Percentiles rank a stretch among this genome's conserved stretches.
These are phyloP conservation scores for Halcyon leucocephala DNA, from an alignment of 2,797 vertebrate species.

Conservation along the genomic window DNA sequence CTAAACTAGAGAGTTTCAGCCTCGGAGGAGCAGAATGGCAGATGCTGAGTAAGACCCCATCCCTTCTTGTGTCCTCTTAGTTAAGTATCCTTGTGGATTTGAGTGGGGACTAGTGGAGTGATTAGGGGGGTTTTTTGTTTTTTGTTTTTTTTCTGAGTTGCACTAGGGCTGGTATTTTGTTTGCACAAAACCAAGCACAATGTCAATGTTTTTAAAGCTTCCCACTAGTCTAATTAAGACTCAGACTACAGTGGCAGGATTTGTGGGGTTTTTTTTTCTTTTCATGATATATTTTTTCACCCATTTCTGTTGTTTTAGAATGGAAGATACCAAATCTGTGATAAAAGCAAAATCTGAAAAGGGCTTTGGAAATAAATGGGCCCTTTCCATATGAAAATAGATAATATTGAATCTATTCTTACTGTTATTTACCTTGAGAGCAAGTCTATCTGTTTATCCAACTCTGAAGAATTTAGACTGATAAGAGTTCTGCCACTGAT, in stretches of 20 bases:
- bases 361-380: not conserved
- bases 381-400: not conserved
- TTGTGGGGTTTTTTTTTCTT: not conserved
- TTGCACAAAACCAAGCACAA: conserved; percentile 26
- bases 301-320: not conserved
- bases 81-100: conserved; percentile 40
- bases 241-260: not conserved
- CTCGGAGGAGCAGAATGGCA: conserved; percentile 1
- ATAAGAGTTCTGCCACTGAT: not conserved
- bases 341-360: not conserved
- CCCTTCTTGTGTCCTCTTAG: conserved; percentile 13
- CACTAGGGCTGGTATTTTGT: not conserved
- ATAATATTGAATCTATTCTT: not conserved
- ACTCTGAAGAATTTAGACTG: not conserved
- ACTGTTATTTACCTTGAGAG: not conserved
- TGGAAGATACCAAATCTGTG: not conserved
- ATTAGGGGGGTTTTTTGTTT: not conserved
- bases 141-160: too few relatives aligned
- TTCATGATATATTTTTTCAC: not conserved
- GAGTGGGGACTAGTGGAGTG: conserved; percentile 31
- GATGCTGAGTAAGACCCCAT: conserved; percentile 37
- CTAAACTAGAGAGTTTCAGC: not conserved
- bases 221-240: not conserved
- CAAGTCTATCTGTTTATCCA: not conserved
- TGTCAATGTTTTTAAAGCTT: conserved; percentile 39